Conservation (phyloP, 1,140 invertebrate genomes). For the Zeugodacus cucurbitae region DNA sequence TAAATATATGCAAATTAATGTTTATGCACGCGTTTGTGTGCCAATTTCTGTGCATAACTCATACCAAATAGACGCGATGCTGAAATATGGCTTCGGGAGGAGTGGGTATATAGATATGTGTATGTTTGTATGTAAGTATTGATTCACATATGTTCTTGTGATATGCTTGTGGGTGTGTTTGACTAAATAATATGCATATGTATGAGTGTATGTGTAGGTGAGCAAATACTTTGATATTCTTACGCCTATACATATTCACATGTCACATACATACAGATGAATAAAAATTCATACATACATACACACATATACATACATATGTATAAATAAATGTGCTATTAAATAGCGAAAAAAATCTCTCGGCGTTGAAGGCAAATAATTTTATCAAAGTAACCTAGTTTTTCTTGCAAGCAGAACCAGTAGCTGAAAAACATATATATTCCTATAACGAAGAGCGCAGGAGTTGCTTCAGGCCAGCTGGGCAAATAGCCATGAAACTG, state of each 20-base stretch:
- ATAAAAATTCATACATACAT: neutral
- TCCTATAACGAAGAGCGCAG: neutral
- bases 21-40: neutral
- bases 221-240: neutral
- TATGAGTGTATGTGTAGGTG: neutral
- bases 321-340: neutral
- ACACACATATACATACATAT: neutral
- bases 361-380: neutral
- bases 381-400: conserved; percentile 37
- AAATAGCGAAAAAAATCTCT: neutral
- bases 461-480: neutral
- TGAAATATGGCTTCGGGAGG: neutral
- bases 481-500: conserved; percentile 18
- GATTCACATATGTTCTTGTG: neutral
- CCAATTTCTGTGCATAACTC: conserved; percentile 1
- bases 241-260: neutral
- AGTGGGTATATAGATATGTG: neutral
- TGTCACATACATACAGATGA: neutral
- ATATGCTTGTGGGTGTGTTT: neutral
- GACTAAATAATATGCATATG: neutral
- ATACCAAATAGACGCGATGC: neutral
- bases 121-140: neutral
- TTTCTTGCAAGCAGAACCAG: neutral
- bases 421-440: neutral
- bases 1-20: neutral